phyloP scores from a whole-genome alignment of 2,888 invertebrate species.

The Drosophila suboccidentalis region DNA sequence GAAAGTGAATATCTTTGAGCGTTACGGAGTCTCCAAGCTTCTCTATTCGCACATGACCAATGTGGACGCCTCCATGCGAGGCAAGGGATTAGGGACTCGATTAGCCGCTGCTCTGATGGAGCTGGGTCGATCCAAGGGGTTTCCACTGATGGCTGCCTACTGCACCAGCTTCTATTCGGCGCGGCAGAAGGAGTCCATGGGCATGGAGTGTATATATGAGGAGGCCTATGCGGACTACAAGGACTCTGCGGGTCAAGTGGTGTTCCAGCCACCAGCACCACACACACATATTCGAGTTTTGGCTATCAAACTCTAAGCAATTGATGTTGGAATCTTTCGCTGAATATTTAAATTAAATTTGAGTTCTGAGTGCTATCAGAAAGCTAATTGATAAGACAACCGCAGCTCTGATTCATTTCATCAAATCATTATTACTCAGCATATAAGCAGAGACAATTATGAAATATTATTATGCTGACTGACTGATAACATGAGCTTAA shows the following conservation, averaged over 20 bases:
- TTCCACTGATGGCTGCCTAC: conserved; percentile 57
- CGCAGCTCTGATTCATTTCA: background rate
- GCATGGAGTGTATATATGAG: conserved; percentile 64
- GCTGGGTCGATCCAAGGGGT: conserved; percentile 59
- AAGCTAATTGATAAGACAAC: background rate
- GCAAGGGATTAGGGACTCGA: conserved; percentile 66
- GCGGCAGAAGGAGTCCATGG: conserved; percentile 64
- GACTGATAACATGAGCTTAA: background rate
- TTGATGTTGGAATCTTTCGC: background rate
- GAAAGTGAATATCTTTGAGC: conserved; percentile 63
- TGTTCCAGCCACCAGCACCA: conserved; percentile 44
- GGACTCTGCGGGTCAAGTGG: conserved; percentile 45
- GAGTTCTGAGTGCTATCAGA: background rate
- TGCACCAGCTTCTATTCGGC: conserved; percentile 76
- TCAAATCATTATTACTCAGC: background rate
- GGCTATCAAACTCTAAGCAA: background rate
- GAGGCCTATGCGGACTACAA: conserved; percentile 66
- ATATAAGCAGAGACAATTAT: background rate
- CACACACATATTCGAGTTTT: background rate
- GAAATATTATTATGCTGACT: background rate
- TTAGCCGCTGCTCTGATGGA: conserved; percentile 65
- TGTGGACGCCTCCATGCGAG: conserved; percentile 62
- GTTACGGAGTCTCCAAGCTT: conserved; percentile 54
- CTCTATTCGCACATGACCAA: conserved; percentile 69
- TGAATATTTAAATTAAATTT: background rate